Evolutionary conservation across 2,797 vertebrate species (phyloP).

Genomic region (Sebastes flavidus): DNA sequence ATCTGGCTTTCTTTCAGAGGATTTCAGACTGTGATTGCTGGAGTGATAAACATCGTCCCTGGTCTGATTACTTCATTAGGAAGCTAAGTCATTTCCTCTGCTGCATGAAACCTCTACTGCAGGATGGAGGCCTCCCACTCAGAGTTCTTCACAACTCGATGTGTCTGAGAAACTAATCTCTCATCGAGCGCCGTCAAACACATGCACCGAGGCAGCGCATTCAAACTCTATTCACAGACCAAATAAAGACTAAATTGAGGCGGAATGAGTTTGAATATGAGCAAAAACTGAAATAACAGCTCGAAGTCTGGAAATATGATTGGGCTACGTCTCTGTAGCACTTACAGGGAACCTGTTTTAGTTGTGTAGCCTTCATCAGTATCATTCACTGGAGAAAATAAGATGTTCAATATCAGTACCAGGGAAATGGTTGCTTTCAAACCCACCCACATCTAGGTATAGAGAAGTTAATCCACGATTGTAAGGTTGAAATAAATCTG

Average conservation of each 20-base stretch:
- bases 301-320: slow-evolving; percentile 26
- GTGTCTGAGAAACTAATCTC: slow-evolving; percentile 41
- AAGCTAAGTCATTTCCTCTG: slow-evolving; percentile 26
- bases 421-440: not conserved
- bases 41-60: slow-evolving; percentile 49
- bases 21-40: slow-evolving; percentile 46
- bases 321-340: not conserved
- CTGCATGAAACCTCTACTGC: slow-evolving; percentile 18
- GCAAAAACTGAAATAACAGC: slow-evolving; percentile 15
- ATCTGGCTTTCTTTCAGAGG: slow-evolving; percentile 28
- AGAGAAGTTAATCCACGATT: not conserved
- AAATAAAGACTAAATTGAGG: slow-evolving; percentile 33
- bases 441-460: not conserved
- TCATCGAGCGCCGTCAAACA: slow-evolving; percentile 21
- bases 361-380: not conserved
- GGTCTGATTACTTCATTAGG: slow-evolving; percentile 66
- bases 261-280: slow-evolving; percentile 23
- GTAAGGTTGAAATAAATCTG: not conserved
- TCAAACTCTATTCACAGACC: slow-evolving; percentile 38
- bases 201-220: not conserved
- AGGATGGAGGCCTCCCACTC: slow-evolving; percentile 37
- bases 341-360: slow-evolving; percentile 6
- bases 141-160: slow-evolving; percentile 23
- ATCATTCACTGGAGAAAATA: slow-evolving; percentile 13
- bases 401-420: not conserved